These are phyloP conservation scores for Galagoides demidoff DNA, from an alignment of 2,797 vertebrate genomes.

Conservation along the genomic window DNA sequence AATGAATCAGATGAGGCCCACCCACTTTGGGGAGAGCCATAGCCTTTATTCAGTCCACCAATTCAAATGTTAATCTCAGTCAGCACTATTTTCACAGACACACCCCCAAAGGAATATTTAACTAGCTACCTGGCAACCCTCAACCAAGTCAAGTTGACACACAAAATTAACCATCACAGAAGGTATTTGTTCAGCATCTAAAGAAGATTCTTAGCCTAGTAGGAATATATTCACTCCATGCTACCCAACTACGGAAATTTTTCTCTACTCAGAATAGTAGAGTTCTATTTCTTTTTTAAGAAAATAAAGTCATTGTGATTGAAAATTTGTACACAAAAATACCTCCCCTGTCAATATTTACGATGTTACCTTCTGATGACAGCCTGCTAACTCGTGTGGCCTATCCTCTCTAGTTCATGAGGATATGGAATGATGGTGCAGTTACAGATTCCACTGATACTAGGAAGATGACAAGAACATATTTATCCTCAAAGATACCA, in stretches of 20 bases:
- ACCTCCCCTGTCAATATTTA: background rate
- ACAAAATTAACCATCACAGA: background rate
- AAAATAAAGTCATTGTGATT: background rate
- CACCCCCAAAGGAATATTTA: background rate
- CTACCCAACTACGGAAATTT: background rate
- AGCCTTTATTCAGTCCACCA: background rate
- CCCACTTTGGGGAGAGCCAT: background rate
- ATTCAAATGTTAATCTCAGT: background rate
- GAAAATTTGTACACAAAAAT: background rate
- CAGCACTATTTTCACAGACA: background rate
- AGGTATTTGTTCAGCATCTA: background rate
- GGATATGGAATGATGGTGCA: background rate
- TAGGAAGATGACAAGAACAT: conserved; percentile 20
- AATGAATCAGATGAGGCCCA: background rate
- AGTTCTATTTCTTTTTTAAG: background rate
- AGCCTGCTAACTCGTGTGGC: background rate
- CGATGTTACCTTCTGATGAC: background rate
- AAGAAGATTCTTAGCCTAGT: background rate
- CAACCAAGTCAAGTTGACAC: background rate
- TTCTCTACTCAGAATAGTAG: background rate
- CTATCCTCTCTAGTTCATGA: background rate
- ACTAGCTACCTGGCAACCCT: background rate
- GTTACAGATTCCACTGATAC: conserved; percentile 26
- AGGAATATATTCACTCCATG: background rate
- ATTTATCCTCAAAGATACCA: conserved; percentile 65